These are phyloP conservation scores for Myiozetetes cayanensis DNA, from an alignment of 2,113 vertebrate species.

Conservation along the genomic window DNA sequence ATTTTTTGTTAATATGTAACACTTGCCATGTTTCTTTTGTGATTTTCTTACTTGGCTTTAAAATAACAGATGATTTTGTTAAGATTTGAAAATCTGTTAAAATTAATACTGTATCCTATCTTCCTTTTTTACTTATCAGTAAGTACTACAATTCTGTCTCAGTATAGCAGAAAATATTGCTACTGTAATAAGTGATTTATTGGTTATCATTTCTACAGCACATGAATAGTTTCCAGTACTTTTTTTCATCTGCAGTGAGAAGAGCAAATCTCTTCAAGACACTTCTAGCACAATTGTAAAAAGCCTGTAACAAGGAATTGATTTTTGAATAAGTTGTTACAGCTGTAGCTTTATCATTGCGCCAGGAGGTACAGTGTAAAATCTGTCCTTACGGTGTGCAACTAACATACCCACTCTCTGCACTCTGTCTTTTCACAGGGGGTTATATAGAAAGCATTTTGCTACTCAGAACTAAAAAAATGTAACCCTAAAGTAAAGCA, in stretches of 20 bases:
- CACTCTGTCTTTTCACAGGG: not conserved
- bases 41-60: not conserved
- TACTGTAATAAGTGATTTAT: not conserved
- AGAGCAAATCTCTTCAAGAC: not conserved
- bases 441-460: not conserved
- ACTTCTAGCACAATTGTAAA: not conserved
- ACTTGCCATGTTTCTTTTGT: not conserved
- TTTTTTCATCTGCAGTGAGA: not conserved
- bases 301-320: not conserved
- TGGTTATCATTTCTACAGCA: not conserved
- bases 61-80: not conserved
- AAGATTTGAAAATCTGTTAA: not conserved
- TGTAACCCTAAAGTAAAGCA: not conserved
- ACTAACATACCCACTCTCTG: not conserved
- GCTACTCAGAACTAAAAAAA: not conserved
- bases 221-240: not conserved
- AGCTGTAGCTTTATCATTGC: not conserved
- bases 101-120: not conserved
- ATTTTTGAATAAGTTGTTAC: not conserved
- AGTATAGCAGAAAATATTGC: not conserved
- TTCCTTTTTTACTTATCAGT: not conserved
- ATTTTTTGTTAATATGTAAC: not conserved
- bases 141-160: not conserved
- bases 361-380: not conserved
- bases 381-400: not conserved